These are phyloP conservation scores for Netelia melanura DNA, from an alignment of 2,888 invertebrate genomes.

Conservation along the genomic window DNA sequence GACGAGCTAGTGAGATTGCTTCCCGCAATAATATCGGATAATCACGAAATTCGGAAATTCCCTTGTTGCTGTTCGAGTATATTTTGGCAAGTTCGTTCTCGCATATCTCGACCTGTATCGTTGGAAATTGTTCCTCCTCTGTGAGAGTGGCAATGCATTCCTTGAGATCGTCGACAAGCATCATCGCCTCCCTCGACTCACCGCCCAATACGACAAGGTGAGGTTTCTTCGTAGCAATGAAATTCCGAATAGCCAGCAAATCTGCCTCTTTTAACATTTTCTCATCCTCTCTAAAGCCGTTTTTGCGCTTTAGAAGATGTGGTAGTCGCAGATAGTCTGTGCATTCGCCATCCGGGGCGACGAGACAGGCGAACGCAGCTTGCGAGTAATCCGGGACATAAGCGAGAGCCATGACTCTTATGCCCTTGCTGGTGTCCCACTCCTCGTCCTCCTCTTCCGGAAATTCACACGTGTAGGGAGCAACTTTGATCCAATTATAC, in stretches of 20 bases:
- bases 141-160: conserved; percentile 91
- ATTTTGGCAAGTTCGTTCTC: conserved; percentile 97
- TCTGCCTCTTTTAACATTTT: conserved; percentile 89
- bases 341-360: conserved; percentile 96
- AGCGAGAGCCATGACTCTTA: conserved; percentile 94
- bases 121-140: conserved; percentile 94
- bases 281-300: conserved; percentile 89
- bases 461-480: conserved; percentile 91
- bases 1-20: conserved; percentile 96
- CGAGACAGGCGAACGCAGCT: conserved; percentile 94
- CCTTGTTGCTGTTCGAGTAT: conserved; percentile 96
- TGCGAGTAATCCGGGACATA: conserved; percentile 94
- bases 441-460: conserved; percentile 96
- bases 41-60: conserved; percentile 94
- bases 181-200: conserved; percentile 94
- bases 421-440: conserved; percentile 94
- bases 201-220: conserved; percentile 97
- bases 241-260: conserved; percentile 90
- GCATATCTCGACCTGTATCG: conserved; percentile 94
- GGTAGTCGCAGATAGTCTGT: conserved; percentile 96
- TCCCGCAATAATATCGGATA: conserved; percentile 96
- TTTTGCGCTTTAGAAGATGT: conserved; percentile 93
- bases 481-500: conserved; percentile 95
- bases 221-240: conserved; percentile 95
- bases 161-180: conserved; percentile 92